Conservation (phyloP, 2,888 invertebrate genomes). For the Mythimna impura region DNA sequence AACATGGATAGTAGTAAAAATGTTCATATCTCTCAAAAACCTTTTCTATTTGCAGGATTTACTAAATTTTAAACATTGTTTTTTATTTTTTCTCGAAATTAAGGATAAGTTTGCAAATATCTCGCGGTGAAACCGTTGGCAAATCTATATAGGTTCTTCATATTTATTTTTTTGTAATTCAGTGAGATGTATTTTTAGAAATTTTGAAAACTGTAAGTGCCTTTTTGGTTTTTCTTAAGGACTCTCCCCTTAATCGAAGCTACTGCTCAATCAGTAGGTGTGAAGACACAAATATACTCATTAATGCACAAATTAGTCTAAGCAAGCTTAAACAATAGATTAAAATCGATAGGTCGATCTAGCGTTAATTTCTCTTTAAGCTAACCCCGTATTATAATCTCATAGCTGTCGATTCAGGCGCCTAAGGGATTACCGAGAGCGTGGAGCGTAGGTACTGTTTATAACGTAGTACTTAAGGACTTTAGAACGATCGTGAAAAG, state of each 20-base stretch:
- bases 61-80: too few species aligned
- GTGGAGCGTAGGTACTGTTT: slow-evolving; percentile 40
- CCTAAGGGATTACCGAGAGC: slow-evolving; percentile 37
- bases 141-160: too few species aligned
- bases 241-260: neutral
- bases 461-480: slow-evolving; percentile 29
- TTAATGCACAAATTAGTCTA: slow-evolving; percentile 2
- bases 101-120: too few species aligned
- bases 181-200: too few species aligned
- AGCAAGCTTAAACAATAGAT: slow-evolving; percentile 8
- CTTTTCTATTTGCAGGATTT: too few species aligned
- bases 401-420: slow-evolving; percentile 36
- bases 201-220: too few species aligned
- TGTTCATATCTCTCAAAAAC: too few species aligned
- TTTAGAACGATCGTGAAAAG: slow-evolving; percentile 46
- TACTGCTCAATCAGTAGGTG: neutral
- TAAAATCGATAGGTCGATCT: slow-evolving; percentile 22
- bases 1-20: neutral
- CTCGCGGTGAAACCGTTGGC: too few species aligned
- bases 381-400: slow-evolving; percentile 29
- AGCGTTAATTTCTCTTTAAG: slow-evolving; percentile 29
- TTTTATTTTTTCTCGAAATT: too few species aligned
- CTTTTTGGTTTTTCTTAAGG: too few species aligned
- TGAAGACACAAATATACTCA: neutral
- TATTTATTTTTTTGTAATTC: too few species aligned